Conservation (phyloP, 2,888 invertebrate genomes). For the Bembecia ichneumoniformis region DNA sequence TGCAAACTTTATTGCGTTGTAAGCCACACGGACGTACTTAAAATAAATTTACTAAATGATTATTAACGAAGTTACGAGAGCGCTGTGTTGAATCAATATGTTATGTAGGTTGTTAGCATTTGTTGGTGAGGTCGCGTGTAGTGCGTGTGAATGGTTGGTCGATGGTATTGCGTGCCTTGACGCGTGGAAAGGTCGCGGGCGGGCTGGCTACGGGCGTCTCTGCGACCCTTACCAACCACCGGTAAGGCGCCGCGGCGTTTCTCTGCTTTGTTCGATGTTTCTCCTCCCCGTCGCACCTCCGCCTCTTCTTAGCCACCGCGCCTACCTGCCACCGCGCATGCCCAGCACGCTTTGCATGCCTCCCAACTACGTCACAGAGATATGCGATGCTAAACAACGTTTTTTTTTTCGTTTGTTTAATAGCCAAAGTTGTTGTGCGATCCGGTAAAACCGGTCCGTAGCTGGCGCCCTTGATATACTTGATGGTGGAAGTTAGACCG, state of each 20-base stretch:
- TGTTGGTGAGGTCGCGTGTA: slow-evolving; percentile 18
- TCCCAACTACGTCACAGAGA: slow-evolving; percentile 53
- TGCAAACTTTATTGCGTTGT: slow-evolving; percentile 2
- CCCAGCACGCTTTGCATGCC: slow-evolving; percentile 41
- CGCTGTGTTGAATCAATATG: slow-evolving; percentile 37
- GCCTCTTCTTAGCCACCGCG: slow-evolving; percentile 37
- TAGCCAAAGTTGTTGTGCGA: slow-evolving; percentile 29
- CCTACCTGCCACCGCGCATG: slow-evolving; percentile 58
- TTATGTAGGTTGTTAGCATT: slow-evolving; percentile 39
- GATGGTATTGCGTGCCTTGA: slow-evolving; percentile 50
- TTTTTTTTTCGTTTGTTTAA: slow-evolving; percentile 25
- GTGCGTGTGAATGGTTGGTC: slow-evolving; percentile 58
- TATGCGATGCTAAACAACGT: slow-evolving; percentile 41
- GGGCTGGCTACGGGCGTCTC: slow-evolving; percentile 17
- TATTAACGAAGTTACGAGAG: slow-evolving; percentile 10
- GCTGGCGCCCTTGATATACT: slow-evolving; percentile 15
- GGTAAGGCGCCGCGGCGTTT: slow-evolving; percentile 30
- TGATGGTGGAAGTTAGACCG: slow-evolving; percentile 20
- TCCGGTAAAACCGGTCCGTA: slow-evolving; percentile 27
- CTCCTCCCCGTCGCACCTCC: slow-evolving; percentile 26
- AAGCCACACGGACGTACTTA: background rate
- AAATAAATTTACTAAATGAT: slow-evolving; percentile 3
- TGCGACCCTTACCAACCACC: slow-evolving; percentile 34
- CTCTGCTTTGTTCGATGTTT: slow-evolving; percentile 43
- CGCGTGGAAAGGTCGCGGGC: slow-evolving; percentile 29